phyloP scores from a whole-genome alignment of 2,888 invertebrate genomes.

The Ichneumon xanthorius region DNA sequence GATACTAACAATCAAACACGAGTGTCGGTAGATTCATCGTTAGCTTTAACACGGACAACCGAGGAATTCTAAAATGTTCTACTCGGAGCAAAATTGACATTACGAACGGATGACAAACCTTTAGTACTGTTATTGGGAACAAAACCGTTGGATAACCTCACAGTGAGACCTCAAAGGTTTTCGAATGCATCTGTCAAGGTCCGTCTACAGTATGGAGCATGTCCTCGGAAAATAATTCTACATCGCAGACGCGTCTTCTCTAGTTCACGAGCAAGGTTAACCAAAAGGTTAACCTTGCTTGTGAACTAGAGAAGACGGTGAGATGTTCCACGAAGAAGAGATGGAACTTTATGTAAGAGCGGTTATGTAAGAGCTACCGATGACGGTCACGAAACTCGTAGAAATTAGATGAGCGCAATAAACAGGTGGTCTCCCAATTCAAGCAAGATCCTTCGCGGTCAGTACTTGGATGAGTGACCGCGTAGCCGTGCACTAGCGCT shows the following conservation, averaged over 20 bases:
- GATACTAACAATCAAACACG: slow-evolving; percentile 74
- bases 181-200: neutral
- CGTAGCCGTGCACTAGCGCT: too few species aligned
- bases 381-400: neutral
- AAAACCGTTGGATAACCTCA: slow-evolving; percentile 72
- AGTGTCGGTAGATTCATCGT: slow-evolving; percentile 79
- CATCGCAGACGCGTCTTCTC: slow-evolving; percentile 74
- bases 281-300: neutral
- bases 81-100: slow-evolving; percentile 80
- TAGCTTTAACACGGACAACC: slow-evolving; percentile 67
- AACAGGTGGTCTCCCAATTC: too few species aligned
- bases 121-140: slow-evolving; percentile 74
- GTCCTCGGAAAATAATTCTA: slow-evolving; percentile 69
- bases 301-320: neutral
- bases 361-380: neutral
- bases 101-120: slow-evolving; percentile 74
- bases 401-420: neutral
- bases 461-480: too few species aligned
- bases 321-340: neutral
- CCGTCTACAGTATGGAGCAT: slow-evolving; percentile 72
- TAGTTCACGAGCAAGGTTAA: slow-evolving; percentile 67
- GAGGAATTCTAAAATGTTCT: slow-evolving; percentile 79
- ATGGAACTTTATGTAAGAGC: slow-evolving; percentile 21
- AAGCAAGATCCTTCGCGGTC: too few species aligned
- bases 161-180: slow-evolving; percentile 69